phyloP scores from a whole-genome alignment of 2,888 invertebrate genomes.

The Mystacides longicornis region DNA sequence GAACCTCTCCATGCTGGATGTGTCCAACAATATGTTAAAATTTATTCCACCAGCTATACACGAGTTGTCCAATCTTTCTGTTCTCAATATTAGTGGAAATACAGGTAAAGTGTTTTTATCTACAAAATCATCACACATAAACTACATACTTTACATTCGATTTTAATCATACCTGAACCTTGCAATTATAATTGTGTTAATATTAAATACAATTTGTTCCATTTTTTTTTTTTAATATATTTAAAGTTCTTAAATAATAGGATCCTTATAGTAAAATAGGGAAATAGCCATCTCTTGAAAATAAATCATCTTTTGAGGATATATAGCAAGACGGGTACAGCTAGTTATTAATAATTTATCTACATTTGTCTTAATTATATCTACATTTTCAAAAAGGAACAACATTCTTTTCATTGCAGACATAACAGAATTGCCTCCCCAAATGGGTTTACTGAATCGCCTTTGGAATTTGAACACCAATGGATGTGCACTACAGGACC shows the following conservation, averaged over 20 bases:
- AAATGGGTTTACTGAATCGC: constrained; percentile 89
- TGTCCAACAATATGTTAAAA: constrained; percentile 71
- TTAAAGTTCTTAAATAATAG: too few relatives aligned
- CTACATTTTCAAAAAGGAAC: too few relatives aligned
- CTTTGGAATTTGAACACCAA: constrained; percentile 93
- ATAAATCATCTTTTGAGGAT: too few relatives aligned
- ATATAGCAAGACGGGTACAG: neutral
- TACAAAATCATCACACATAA: too few relatives aligned
- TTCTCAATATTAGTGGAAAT: constrained; percentile 87
- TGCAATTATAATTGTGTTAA: too few relatives aligned
- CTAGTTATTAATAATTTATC: neutral
- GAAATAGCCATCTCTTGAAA: too few relatives aligned
- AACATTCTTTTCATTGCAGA: constrained; percentile 45
- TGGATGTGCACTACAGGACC: constrained; percentile 83
- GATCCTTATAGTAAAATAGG: too few relatives aligned
- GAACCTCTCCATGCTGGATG: constrained; percentile 88
- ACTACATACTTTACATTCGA: too few relatives aligned
- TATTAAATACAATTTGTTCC: too few relatives aligned
- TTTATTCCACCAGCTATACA: constrained; percentile 78
- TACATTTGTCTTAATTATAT: too few relatives aligned
- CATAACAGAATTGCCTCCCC: constrained; percentile 82
- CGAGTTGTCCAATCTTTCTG: constrained; percentile 82
- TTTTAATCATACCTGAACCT: too few relatives aligned
- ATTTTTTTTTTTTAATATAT: too few relatives aligned
- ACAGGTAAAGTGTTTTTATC: constrained; percentile 46